Percentiles rank a stretch among this genome's conserved stretches.
Conservation (phyloP, 2,113 vertebrate genomes). For the Lophochroa leadbeateri region DNA sequence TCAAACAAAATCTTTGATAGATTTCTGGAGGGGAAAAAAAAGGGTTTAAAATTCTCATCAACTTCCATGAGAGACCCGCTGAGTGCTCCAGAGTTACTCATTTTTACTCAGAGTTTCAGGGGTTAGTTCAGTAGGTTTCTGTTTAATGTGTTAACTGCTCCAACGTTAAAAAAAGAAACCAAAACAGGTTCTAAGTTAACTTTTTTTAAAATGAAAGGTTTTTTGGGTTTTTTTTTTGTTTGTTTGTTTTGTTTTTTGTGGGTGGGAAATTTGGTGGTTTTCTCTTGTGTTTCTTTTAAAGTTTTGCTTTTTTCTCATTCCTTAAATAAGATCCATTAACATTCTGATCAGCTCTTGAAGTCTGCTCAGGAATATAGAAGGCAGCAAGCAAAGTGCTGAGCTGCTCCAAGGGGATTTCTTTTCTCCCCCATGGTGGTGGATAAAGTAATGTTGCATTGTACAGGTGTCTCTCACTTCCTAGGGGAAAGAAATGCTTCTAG, state of each 20-base stretch:
- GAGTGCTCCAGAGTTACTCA: slow-evolving; percentile 63
- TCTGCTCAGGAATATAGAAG: background rate
- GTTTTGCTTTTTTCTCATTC: background rate
- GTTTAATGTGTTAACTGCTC: background rate
- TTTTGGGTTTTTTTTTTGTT: background rate
- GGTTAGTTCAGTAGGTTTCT: background rate
- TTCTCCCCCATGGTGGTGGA: background rate
- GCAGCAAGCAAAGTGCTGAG: background rate
- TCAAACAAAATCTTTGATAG: fast-evolving
- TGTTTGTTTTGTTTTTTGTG: background rate
- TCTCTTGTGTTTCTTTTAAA: background rate
- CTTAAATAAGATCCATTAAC: background rate
- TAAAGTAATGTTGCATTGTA: background rate
- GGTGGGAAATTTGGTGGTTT: background rate
- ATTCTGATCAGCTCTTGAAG: background rate
- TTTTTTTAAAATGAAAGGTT: background rate
- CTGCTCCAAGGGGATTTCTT: background rate
- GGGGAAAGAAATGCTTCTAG: background rate
- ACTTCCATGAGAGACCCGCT: background rate
- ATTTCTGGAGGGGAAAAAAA: background rate
- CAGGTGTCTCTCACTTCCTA: background rate
- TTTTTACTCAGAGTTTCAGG: background rate
- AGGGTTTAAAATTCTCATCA: background rate
- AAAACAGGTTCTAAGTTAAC: fast-evolving
- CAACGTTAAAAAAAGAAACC: background rate